A percentile compares a stretch with the other conserved stretches of the same genome.
Conservation (phyloP, 2,888 invertebrate species). For the Neoaliturus tenellus region DNA sequence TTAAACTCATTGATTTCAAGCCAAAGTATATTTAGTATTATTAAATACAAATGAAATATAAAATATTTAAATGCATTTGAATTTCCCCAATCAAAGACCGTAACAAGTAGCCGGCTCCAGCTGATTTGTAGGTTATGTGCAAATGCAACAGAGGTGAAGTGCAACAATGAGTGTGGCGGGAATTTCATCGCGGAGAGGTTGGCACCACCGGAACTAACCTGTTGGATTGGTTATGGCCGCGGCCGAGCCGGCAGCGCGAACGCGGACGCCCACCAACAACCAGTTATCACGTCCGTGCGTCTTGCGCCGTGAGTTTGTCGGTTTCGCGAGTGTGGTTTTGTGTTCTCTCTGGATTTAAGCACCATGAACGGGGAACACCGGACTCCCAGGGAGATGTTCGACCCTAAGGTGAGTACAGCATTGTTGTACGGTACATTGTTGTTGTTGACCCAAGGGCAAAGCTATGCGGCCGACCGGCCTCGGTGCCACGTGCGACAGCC, state of each 20-base stretch:
- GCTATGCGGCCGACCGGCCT: neutral
- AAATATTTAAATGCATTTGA: neutral
- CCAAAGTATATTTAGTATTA: neutral
- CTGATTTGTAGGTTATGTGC: neutral
- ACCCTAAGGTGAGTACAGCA: conserved; percentile 3
- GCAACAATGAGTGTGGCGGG: neutral
- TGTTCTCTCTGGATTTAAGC: too few species aligned
- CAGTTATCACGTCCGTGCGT: neutral
- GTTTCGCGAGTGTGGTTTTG: conserved; percentile 9
- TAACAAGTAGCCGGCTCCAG: neutral
- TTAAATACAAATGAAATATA: neutral
- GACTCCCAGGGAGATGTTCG: conserved; percentile 24
- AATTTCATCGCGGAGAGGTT: neutral
- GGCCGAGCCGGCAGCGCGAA: conserved; percentile 16
- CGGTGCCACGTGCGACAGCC: neutral
- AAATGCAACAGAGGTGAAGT: conserved; percentile 3
- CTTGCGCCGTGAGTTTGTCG: neutral
- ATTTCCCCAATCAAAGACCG: neutral
- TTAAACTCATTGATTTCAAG: too few species aligned
- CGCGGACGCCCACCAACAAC: conserved; percentile 27
- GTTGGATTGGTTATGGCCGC: conserved; percentile 47
- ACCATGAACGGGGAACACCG: conserved; percentile 34
- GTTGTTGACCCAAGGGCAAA: neutral
- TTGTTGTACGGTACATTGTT: neutral
- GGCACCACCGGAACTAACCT: conserved; percentile 35